Conservation (phyloP, 2,113 vertebrate genomes). For the Nothoprocta pentlandii region DNA sequence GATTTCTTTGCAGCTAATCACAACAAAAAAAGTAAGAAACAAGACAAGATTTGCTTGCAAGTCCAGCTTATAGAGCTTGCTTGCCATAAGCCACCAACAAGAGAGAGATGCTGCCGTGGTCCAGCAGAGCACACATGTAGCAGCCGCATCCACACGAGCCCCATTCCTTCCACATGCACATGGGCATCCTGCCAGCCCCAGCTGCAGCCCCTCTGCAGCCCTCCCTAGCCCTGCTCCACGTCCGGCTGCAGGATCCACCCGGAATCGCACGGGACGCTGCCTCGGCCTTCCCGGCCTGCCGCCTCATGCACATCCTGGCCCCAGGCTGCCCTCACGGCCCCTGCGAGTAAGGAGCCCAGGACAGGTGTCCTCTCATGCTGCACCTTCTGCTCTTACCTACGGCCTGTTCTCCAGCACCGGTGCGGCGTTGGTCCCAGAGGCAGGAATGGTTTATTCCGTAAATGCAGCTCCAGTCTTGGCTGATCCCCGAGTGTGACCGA, state of each 20-base stretch:
- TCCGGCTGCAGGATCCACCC: background rate
- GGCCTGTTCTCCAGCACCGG: background rate
- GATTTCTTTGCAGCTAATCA: background rate
- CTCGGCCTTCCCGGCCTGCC: background rate
- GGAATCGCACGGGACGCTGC: background rate
- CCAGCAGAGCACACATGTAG: background rate
- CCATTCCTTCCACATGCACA: background rate
- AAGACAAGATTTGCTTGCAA: background rate
- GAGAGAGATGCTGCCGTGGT: background rate
- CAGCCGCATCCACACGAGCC: background rate
- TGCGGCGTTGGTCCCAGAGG: accelerated
- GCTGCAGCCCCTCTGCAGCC: background rate
- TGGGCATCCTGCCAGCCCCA: background rate
- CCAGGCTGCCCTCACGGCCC: background rate
- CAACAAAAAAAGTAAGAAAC: background rate
- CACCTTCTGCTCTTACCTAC: background rate
- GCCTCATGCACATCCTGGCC: background rate
- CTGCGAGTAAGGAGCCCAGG: background rate
- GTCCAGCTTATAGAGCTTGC: background rate
- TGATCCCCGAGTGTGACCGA: accelerated
- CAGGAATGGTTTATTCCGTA: background rate
- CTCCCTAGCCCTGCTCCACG: no score
- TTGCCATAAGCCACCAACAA: background rate
- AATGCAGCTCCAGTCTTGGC: background rate
- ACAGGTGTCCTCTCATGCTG: background rate